These are phyloP conservation scores for Setophaga petechia DNA, from an alignment of 2,113 vertebrate genomes.

Conservation along the genomic window DNA sequence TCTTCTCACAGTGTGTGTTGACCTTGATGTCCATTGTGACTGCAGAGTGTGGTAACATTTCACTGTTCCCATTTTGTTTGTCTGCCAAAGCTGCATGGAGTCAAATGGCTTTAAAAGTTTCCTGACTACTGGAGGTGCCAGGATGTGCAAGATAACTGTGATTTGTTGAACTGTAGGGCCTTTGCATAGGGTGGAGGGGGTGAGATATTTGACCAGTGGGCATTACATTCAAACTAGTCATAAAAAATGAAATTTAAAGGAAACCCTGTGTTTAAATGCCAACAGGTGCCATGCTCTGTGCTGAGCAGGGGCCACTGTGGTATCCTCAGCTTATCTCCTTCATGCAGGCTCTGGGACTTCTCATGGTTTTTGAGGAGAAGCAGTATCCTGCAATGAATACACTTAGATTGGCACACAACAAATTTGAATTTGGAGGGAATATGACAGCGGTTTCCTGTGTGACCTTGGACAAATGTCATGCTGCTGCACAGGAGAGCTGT, in stretches of 20 bases:
- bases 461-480: not conserved
- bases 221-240: not conserved
- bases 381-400: not conserved
- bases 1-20: not conserved
- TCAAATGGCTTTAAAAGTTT: not conserved
- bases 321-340: not conserved
- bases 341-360: not conserved
- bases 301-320: not conserved
- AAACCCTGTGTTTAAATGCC: accelerated
- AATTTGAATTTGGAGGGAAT: not conserved
- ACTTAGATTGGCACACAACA: not conserved
- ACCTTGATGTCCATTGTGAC: slow-evolving; percentile 12
- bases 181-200: not conserved
- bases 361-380: not conserved
- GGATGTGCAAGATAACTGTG: not conserved
- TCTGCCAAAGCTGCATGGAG: not conserved
- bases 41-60: not conserved
- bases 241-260: not conserved
- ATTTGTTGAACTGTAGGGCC: not conserved
- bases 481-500: not conserved
- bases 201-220: not conserved
- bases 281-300: not conserved
- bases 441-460: not conserved
- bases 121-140: not conserved
- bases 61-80: not conserved